A percentile compares a stretch with the other conserved stretches of the same genome.
phyloP scores from a whole-genome alignment of 1,140 invertebrate species.

The Ylistrum balloti region DNA sequence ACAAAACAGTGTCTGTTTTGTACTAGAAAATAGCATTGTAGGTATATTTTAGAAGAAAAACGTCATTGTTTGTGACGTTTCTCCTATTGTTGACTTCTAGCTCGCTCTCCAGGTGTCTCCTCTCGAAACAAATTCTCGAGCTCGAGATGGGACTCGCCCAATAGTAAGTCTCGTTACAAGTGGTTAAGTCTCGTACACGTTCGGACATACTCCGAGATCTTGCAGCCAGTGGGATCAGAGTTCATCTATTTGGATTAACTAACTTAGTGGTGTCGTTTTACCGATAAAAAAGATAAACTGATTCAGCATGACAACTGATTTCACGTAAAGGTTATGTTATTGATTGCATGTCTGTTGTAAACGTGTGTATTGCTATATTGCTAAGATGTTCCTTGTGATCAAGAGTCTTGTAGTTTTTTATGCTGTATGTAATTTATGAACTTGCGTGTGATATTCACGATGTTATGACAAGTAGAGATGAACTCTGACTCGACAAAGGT shows the following conservation, averaged over 20 bases:
- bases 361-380: too few species aligned
- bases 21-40: neutral
- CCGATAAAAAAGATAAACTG: too few species aligned
- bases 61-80: conserved; percentile 18
- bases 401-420: too few species aligned
- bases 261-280: neutral
- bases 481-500: conserved; percentile 2
- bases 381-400: too few species aligned
- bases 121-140: conserved; percentile 12
- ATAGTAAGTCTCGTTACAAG: neutral
- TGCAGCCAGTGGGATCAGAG: neutral
- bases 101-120: neutral
- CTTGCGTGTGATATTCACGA: neutral
- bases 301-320: too few species aligned
- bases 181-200: conserved; percentile 23
- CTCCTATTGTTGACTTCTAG: conserved; percentile 17
- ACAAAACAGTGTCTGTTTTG: too few species aligned
- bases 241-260: neutral
- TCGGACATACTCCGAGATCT: neutral
- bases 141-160: conserved; percentile 28
- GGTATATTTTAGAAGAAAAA: neutral
- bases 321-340: too few species aligned
- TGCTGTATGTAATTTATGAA: too few species aligned
- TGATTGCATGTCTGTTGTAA: neutral
- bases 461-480: neutral